These are phyloP conservation scores for Seira sanloemensis DNA, from an alignment of 2,888 invertebrate species.

Conservation along the genomic window DNA sequence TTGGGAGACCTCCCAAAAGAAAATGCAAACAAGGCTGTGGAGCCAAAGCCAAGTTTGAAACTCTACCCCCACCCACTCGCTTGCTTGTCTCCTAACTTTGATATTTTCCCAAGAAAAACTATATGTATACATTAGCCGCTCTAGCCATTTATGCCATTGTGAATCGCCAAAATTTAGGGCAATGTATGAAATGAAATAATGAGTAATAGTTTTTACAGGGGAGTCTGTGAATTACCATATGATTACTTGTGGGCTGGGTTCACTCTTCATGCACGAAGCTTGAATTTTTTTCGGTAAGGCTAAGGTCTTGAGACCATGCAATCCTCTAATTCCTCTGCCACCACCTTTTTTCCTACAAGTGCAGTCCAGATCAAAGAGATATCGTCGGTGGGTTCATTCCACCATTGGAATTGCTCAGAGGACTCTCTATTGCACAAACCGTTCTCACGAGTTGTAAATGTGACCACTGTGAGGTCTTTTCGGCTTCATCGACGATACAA, in stretches of 20 bases:
- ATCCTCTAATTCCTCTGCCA: not conserved
- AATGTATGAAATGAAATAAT: conserved; percentile 1
- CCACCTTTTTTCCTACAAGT: not conserved
- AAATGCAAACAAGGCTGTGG: no score
- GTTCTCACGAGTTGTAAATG: no score
- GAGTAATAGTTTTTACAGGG: conserved; percentile 6
- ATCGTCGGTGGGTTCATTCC: not conserved
- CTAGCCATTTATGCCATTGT: no score
- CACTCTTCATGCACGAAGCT: not conserved
- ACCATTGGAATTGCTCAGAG: not conserved
- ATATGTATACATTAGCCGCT: no score
- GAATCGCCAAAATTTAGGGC: conserved; percentile 11
- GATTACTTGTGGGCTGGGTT: conserved; percentile 49
- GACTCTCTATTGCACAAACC: not conserved
- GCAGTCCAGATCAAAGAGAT: not conserved
- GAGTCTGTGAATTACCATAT: conserved; percentile 15
- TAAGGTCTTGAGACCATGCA: conserved; percentile 10
- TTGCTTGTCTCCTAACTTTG: not conserved
- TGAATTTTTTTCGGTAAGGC: not conserved
- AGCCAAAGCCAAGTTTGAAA: not conserved
- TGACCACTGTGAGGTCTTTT: not conserved
- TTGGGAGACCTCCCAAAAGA: conserved; percentile 8
- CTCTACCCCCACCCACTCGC: not conserved
- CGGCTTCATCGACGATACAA: not conserved
- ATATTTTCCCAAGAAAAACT: conserved; percentile 2